Evolutionary conservation across 2,797 vertebrate genomes (phyloP), one percentile per base, ranked within the genome.

Genomic region (Muscicapa comitata): DNA sequence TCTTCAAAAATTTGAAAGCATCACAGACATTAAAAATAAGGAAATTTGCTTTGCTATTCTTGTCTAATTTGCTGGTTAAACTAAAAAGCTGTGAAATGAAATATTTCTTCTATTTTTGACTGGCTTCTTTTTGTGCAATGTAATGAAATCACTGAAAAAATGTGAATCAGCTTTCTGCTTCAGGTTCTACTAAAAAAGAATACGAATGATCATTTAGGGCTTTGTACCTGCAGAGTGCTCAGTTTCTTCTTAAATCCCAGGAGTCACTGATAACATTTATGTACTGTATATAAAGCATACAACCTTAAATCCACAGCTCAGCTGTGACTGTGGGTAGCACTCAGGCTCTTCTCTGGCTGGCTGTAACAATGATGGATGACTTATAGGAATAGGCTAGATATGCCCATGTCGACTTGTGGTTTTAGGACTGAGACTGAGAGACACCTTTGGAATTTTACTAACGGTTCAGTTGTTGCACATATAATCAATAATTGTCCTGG

Each of bases 21-120:
- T 89, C 35, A 48, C 13, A 53, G 71, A 61, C 66, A 70, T 84
- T 87, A 85, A 76, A 90, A 92, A 77, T 61, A 88, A 76, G 75
- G 40, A 90, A 90, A 94, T 68, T 72, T 31, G 12, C 45, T 93
- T 86, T 90, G 19, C 26, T 88, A 57, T 87, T 95, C 77, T 73
- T 86, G 62, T 78, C 85, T 91, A 92, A 90, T 95, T 86, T 93
- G 9, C 35, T 80, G 29, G 19, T 67, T 94, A 81, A 79, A 74
- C n/a, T 6, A 75, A 86, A 87, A 86, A 87, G 17, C 62, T 85
- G 40, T 72, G 65, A 93, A 96, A 86, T 76, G 8, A 88, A 90
- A 81, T 67, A 93, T 79, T 87, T 81, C 65, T 93, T 29, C 33
- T 80, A 7, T 23, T 92, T 92, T 59, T 84, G 29, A 73, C 70